Percentiles rank a stretch among this genome's conserved stretches.
phyloP scores from a whole-genome alignment of 2,888 invertebrate species.

The Calephelis perditalis region DNA sequence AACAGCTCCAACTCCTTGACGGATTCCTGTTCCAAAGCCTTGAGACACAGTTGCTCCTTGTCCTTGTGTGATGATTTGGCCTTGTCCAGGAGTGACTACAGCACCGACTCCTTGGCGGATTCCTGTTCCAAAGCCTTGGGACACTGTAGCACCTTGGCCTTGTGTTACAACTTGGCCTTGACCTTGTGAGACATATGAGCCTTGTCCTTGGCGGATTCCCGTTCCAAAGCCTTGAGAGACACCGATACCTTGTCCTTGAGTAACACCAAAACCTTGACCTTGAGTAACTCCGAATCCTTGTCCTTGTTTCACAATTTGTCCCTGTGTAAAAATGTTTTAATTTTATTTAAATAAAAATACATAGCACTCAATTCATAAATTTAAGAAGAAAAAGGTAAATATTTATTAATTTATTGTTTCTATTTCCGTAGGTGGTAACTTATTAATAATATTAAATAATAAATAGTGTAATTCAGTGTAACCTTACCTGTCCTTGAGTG shows the following conservation, averaged over 20 bases:
- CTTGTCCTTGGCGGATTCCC: slow-evolving; percentile 20
- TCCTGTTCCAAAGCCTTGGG: slow-evolving; percentile 22
- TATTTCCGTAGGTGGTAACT: too few relatives aligned
- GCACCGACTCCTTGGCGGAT: slow-evolving; percentile 15
- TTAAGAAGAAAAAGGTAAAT: not conserved
- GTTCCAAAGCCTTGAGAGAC: slow-evolving; percentile 28
- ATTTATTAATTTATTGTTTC: too few relatives aligned
- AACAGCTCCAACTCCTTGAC: too few relatives aligned
- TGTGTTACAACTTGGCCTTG: slow-evolving; percentile 22
- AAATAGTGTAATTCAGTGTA: not conserved
- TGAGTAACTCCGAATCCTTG: slow-evolving; percentile 31
- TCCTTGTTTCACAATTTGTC: slow-evolving; percentile 20
- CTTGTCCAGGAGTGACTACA: slow-evolving; percentile 22
- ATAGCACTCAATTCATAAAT: not conserved
- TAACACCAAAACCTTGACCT: too few relatives aligned
- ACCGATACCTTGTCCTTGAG: slow-evolving; percentile 28
- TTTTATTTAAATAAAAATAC: not conserved
- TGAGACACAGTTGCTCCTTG: slow-evolving; percentile 17
- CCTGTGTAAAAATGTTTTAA: slow-evolving; percentile 9
- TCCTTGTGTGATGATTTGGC: slow-evolving; percentile 22
- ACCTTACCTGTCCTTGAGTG: slow-evolving; percentile 22
- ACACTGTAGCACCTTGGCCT: slow-evolving; percentile 25
- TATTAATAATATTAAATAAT: not conserved
- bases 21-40: too few relatives aligned
- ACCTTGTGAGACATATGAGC: slow-evolving; percentile 18